Evolutionary conservation across 2,113 vertebrate species (phyloP), one percentile per base, ranked within the genome.

Genomic region (Dasyprocta punctata): DNA sequence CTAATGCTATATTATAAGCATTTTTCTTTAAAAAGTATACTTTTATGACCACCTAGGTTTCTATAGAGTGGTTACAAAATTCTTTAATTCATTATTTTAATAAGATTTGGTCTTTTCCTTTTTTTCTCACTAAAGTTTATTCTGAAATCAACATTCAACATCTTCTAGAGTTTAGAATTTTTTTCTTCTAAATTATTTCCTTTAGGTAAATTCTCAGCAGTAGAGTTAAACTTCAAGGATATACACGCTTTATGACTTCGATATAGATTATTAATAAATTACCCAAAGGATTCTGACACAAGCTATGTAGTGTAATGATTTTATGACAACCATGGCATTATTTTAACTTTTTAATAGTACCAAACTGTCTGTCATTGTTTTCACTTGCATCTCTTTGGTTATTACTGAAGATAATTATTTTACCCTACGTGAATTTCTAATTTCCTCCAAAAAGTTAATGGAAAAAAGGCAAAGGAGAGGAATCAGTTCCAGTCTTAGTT

Each of bases 151-250:
- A 58, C 22, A 65, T 52, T 65, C 30, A 60, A 60, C 22, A 56
- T 58, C 20, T 88, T 73, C 5, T 17, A 81, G 38, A 65, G 33
- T 47, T 58, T 6, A 49, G 38, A 71, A 22, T 6, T 71, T 94
- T 93, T 93, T 88, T 41, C 77, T 78, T 41, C 58, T 83, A 44
- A 69, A 54, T 93, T 61, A 84, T 94, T 91, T 95, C 67, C 20
- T 58, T 85, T 26, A 41, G 69, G n/a, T 69, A 19, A 17, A 41
- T 49, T 77, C 61, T 54, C 77, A 89, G 36, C 41, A 71, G 49
- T 49, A 80, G 26, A 38, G 63, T 82, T 49, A 54, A 58, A 41
- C 49, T 47, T 92, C 71, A 77, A 86, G 44, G 71, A 38, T 9
- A 16, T 6, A 1, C 36, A n/a, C 36, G 41, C 41, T 20, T 61